phyloP scores from a whole-genome alignment of 2,888 invertebrate genomes.

The Diplazon laetatorius region DNA sequence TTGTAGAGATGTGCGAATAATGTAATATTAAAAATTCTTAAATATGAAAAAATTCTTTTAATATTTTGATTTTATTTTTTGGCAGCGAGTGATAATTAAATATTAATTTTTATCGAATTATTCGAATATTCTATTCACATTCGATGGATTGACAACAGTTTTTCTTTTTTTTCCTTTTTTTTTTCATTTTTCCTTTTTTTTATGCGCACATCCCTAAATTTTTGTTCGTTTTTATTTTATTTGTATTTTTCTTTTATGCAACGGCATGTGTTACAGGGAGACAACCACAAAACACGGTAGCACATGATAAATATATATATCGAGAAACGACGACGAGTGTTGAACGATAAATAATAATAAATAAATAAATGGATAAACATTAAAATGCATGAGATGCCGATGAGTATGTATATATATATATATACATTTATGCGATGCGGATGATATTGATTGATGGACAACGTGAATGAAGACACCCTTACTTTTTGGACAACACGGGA shows the following conservation, averaged over 20 bases:
- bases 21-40: too few relatives aligned
- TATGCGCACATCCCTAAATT: background rate
- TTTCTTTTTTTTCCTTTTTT: too few relatives aligned
- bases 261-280: constrained; percentile 41
- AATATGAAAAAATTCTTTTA: too few relatives aligned
- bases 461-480: constrained; percentile 17
- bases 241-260: constrained; percentile 18
- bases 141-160: too few relatives aligned
- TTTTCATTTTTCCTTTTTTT: too few relatives aligned
- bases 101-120: background rate
- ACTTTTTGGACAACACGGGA: constrained; percentile 16
- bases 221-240: constrained; percentile 5
- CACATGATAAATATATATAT: constrained; percentile 25
- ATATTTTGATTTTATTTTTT: background rate
- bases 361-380: constrained; percentile 18
- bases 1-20: too few relatives aligned
- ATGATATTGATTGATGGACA: constrained; percentile 51
- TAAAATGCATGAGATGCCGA: constrained; percentile 13
- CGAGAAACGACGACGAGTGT: constrained; percentile 37
- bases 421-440: constrained; percentile 54
- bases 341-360: constrained; percentile 38
- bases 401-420: constrained; percentile 6
- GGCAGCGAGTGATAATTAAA: background rate
- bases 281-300: constrained; percentile 45
- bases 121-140: too few relatives aligned